A percentile compares a stretch with the other conserved stretches of the same genome.
phyloP scores from a whole-genome alignment of 2,797 vertebrate genomes.

The Sebastes umbrosus region DNA sequence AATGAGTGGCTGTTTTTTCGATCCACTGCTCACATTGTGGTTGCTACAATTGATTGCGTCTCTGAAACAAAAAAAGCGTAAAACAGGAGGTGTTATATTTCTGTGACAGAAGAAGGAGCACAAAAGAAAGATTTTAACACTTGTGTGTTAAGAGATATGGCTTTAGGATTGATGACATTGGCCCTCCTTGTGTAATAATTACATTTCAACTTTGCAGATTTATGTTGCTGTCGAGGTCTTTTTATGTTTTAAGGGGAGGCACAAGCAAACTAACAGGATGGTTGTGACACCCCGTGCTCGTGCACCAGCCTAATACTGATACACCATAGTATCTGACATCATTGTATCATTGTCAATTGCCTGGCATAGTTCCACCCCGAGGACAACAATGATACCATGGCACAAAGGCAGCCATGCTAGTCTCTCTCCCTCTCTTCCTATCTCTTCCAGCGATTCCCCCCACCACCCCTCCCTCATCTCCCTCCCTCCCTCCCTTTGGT shows the following conservation, averaged over 20 bases:
- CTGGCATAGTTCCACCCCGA: conserved; percentile 56
- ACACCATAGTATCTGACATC: conserved; percentile 29
- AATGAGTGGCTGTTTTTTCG: conserved; percentile 70
- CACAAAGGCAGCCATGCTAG: conserved; percentile 65
- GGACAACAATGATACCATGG: conserved; percentile 67
- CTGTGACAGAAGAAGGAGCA: conserved; percentile 16
- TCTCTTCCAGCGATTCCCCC: conserved; percentile 46
- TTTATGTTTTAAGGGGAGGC: not conserved
- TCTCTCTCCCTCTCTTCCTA: conserved; percentile 38
- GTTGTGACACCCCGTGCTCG: not conserved
- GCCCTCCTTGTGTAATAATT: not conserved
- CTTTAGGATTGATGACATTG: not conserved
- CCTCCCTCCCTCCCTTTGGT: conserved; percentile 57
- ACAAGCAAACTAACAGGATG: conserved; percentile 19
- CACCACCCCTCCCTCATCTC: not conserved
- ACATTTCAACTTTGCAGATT: not conserved
- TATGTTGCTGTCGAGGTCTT: not conserved
- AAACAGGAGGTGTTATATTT: conserved; percentile 34
- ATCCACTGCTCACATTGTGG: conserved; percentile 71
- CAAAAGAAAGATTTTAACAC: conserved; percentile 16
- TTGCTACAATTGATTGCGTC: conserved; percentile 65
- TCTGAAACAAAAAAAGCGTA: conserved; percentile 51
- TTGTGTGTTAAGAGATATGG: conserved; percentile 1
- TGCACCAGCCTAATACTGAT: not conserved
- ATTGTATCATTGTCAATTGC: conserved; percentile 53